Conservation (phyloP, 2,113 vertebrate species). For the Trematomus loennbergii region DNA sequence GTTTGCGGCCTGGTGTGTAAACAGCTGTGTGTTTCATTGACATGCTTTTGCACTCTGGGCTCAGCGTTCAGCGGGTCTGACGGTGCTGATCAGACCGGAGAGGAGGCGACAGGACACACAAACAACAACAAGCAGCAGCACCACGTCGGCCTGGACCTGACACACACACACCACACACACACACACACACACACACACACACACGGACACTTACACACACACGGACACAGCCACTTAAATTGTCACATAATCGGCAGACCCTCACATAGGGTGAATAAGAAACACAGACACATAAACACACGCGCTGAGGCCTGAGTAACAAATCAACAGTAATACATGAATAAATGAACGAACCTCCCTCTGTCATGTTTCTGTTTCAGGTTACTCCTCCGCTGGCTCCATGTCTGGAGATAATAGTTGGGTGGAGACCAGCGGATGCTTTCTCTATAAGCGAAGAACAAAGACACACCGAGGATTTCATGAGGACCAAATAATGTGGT, state of each 20-base stretch:
- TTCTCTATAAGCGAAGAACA: slow-evolving; percentile 43
- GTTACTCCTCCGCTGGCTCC: slow-evolving; percentile 39
- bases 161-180: too few species aligned
- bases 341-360: slow-evolving; percentile 67
- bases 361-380: slow-evolving; percentile 50
- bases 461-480: slow-evolving; percentile 20
- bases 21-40: slow-evolving; percentile 93
- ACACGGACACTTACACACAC: slow-evolving; percentile 9
- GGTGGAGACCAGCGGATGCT: slow-evolving; percentile 32
- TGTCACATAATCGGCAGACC: slow-evolving; percentile 57
- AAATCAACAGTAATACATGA: slow-evolving; percentile 74
- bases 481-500: slow-evolving; percentile 25
- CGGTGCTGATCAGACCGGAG: slow-evolving; percentile 92
- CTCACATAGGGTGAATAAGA: slow-evolving; percentile 51
- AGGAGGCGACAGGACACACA: slow-evolving; percentile 91
- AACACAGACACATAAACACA: slow-evolving; percentile 49
- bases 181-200: slow-evolving; percentile 5
- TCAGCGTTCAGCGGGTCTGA: slow-evolving; percentile 85
- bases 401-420: slow-evolving; percentile 55
- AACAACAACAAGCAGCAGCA: slow-evolving; percentile 76
- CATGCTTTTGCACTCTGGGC: slow-evolving; percentile 99
- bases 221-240: slow-evolving; percentile 45
- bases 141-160: slow-evolving; percentile 2
- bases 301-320: slow-evolving; percentile 35
- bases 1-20: slow-evolving; percentile 89